Evolutionary conservation across 1,140 invertebrate species (phyloP).

Genomic region (Diachasma alloeum): DNA sequence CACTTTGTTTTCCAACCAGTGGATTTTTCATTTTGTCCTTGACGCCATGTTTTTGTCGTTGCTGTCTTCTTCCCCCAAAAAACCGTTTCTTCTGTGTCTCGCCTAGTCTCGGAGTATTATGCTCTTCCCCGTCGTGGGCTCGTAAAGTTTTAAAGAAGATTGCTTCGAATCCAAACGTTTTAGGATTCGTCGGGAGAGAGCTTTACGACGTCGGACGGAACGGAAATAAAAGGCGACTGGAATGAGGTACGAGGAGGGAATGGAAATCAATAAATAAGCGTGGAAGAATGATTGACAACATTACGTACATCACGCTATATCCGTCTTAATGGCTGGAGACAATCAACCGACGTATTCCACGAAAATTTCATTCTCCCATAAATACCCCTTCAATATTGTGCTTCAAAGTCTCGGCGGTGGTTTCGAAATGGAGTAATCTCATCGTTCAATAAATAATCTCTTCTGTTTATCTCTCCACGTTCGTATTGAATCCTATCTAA

Average conservation of each 20-base stretch:
- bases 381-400: neutral
- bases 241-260: neutral
- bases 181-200: conserved; percentile 18
- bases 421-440: neutral
- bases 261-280: conserved; percentile 1
- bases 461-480: neutral
- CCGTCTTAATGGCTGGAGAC: neutral
- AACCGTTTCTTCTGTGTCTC: neutral
- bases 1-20: neutral
- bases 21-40: conserved; percentile 31
- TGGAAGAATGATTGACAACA: neutral
- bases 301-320: neutral
- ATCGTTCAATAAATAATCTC: neutral
- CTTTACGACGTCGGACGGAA: conserved; percentile 24
- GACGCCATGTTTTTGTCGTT: neutral
- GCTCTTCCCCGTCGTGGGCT: neutral
- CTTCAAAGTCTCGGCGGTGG: neutral
- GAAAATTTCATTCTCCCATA: too few species aligned
- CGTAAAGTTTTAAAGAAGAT: conserved; percentile 37
- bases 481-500: neutral
- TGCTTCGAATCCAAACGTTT: conserved; percentile 31
- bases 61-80: neutral
- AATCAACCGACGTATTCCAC: too few species aligned
- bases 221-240: conserved; percentile 20
- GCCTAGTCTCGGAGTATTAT: conserved; percentile 12